Conservation (phyloP, 2,888 invertebrate genomes). For the Ecdyonurus torrentis region DNA sequence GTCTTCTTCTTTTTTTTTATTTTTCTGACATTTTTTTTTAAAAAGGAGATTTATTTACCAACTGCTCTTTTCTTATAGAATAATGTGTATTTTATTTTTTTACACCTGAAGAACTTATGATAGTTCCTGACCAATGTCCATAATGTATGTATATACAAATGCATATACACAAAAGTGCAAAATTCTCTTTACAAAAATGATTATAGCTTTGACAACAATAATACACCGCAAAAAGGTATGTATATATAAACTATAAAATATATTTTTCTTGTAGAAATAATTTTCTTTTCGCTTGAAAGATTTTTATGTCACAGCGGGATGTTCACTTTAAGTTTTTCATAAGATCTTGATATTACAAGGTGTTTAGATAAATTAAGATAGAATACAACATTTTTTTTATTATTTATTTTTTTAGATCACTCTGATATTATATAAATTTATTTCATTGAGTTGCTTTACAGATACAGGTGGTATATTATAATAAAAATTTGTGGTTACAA, state of each 20-base stretch:
- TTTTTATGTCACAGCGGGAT: neutral
- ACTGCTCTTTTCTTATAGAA: neutral
- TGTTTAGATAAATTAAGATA: too few species aligned
- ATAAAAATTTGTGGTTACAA: too few species aligned
- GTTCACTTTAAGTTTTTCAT: too few species aligned
- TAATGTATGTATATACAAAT: too few species aligned
- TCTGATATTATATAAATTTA: too few species aligned
- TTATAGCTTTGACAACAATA: neutral
- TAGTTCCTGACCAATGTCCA: neutral
- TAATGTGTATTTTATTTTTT: neutral
- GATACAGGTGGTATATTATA: too few species aligned
- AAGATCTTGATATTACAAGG: too few species aligned
- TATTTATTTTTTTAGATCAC: too few species aligned
- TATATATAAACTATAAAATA: too few species aligned
- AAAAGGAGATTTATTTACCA: neutral
- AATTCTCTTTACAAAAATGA: neutral
- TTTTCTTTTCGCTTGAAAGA: neutral
- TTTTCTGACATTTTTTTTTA: neutral
- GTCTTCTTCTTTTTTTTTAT: neutral
- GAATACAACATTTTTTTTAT: too few species aligned
- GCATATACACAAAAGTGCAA: neutral
- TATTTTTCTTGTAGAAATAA: neutral
- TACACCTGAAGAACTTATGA: neutral
- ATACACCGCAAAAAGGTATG: neutral
- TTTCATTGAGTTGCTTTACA: too few species aligned